phyloP scores from a whole-genome alignment of 2,797 vertebrate species.

The Perodicticus potto region DNA sequence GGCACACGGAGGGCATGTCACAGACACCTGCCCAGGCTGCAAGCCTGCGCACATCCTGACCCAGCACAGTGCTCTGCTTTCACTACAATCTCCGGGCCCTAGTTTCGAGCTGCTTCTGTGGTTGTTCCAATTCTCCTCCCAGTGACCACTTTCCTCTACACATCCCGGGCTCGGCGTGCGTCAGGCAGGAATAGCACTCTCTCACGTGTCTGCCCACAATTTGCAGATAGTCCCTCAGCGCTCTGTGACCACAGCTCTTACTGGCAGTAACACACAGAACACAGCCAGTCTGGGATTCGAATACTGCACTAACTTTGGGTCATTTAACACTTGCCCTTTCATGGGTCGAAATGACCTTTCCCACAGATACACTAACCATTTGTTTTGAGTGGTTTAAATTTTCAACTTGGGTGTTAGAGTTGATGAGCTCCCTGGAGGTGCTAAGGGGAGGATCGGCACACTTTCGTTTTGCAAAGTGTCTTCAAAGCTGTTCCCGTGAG shows the following conservation, averaged over 20 bases:
- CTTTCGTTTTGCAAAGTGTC: constrained; percentile 70
- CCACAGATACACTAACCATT: background rate
- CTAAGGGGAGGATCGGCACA: background rate
- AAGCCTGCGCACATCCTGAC: background rate
- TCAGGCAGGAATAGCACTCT: background rate
- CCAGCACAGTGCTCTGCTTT: background rate
- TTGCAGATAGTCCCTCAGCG: background rate
- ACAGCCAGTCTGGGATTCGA: background rate
- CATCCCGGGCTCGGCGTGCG: background rate
- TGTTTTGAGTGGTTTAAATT: constrained; percentile 2
- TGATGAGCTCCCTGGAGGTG: background rate
- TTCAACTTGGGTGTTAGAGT: constrained; percentile 14
- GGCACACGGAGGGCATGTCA: fast-evolving
- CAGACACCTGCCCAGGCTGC: background rate
- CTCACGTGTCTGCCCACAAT: background rate
- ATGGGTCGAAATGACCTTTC: background rate
- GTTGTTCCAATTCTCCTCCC: background rate
- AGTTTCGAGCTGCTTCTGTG: background rate
- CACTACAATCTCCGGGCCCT: background rate
- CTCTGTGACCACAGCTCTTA: background rate
- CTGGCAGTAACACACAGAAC: background rate
- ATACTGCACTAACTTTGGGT: background rate
- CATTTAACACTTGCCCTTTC: background rate
- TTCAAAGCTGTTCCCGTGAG: constrained; percentile 71
- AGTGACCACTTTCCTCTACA: background rate